phyloP scores from a whole-genome alignment of 2,797 vertebrate genomes.

The Esox lucius region DNA sequence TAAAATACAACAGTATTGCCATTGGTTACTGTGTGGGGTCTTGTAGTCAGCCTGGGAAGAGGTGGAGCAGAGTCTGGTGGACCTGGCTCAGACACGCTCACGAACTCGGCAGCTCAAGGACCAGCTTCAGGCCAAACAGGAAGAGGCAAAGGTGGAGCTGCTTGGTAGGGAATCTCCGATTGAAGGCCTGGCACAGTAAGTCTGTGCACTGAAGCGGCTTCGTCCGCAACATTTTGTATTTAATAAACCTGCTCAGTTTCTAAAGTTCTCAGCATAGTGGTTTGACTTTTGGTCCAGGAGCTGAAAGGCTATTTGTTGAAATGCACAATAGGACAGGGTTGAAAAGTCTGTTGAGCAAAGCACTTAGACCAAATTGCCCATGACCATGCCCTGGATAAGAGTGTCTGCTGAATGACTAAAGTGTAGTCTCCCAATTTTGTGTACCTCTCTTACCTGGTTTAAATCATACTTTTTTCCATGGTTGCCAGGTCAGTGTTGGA shows the following conservation, averaged over 20 bases:
- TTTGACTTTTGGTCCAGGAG: too few relatives aligned
- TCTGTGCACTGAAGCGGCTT: background rate
- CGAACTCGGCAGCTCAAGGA: slow-evolving; percentile 56
- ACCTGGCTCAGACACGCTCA: slow-evolving; percentile 62
- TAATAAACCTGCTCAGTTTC: background rate
- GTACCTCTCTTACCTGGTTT: background rate
- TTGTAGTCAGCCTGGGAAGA: slow-evolving; percentile 76
- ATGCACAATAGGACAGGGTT: too few relatives aligned
- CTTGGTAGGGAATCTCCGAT: background rate
- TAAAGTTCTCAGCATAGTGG: background rate
- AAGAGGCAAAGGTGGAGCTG: slow-evolving; percentile 55
- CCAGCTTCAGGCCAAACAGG: slow-evolving; percentile 53
- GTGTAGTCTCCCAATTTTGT: background rate
- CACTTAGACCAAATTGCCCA: too few relatives aligned
- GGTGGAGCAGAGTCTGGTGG: slow-evolving; percentile 67
- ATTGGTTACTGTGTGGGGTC: background rate
- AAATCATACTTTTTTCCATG: background rate
- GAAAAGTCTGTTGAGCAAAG: too few relatives aligned
- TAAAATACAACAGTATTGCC: background rate
- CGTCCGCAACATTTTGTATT: background rate
- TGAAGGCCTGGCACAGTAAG: background rate
- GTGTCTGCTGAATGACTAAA: background rate
- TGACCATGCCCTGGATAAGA: too few relatives aligned
- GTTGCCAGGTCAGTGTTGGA: slow-evolving; percentile 70
- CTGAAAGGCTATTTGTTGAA: too few relatives aligned